Evolutionary conservation across 2,797 vertebrate genomes (phyloP), one percentile per base, ranked within the genome.

Genomic region (Sitta carolinensis): DNA sequence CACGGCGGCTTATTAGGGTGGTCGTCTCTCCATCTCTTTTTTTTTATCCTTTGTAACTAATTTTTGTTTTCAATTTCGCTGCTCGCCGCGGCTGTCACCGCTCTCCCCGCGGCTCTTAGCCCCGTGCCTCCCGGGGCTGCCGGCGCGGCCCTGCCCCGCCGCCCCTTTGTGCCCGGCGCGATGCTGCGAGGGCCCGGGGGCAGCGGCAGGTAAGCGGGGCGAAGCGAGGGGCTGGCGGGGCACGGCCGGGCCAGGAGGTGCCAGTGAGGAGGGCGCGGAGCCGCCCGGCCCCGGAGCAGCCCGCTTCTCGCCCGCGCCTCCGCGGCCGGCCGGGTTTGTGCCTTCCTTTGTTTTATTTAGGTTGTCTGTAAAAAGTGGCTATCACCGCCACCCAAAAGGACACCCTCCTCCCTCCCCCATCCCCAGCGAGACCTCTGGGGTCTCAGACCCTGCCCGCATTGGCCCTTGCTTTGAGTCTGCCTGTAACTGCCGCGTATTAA

Each of bases 141-240:
- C 45, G 47, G 79, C 26, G 36, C 55, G 51, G 76, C 72, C 59
- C 43, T 43, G 87, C 68, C 52, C 51, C 62, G 47, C 84, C 59
- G 67, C 67, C 89, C 70, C 57, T 90, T 59, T 64, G 87, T 64
- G 84, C 66, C 80, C 80, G 42, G 62, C 70, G 75, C 36, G 88
- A 90, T 93, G 93, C 59, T 73, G 63, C 79, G 63, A 29, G 85
- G 45, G 66, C 69, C 66, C 22, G 64, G 69, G 55, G 79, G 51
- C 79, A 81, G 90, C 87, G 59, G 84, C 94, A 91, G 94, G 91
- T 85, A 91, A 93, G 82, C 43, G 36, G 30, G 36, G 73, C 8
- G 61, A 69, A 43, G 79, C 32, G n/a, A 20, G n/a, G 54, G 57
- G 59, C 40, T 23, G 64, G 45, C 11, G 42, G 64, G 79, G 54